Evolutionary conservation across 2,888 invertebrate genomes (phyloP).

Genomic region (Euplagia quadripunctaria): DNA sequence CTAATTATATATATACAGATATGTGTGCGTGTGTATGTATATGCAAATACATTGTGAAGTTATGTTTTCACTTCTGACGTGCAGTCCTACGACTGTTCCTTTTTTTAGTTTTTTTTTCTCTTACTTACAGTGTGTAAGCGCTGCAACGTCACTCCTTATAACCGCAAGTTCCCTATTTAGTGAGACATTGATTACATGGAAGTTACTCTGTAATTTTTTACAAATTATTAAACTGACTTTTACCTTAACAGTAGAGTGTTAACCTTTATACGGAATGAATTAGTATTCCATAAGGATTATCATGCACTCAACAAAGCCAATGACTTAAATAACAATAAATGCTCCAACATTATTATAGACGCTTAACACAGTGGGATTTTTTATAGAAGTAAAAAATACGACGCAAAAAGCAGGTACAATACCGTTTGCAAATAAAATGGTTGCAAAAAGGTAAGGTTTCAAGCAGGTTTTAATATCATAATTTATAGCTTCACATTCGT

Average conservation of each 20-base stretch:
- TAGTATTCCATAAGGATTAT: background rate
- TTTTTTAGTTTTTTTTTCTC: no score
- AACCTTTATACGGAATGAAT: background rate
- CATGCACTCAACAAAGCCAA: background rate
- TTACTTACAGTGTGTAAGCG: no score
- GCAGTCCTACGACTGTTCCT: no score
- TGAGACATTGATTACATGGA: no score
- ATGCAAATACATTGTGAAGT: no score
- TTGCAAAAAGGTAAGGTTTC: conserved; percentile 9
- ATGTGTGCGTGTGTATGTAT: no score
- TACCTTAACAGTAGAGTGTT: background rate
- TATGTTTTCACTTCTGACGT: no score
- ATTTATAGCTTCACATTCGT: conserved; percentile 35
- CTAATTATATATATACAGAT: no score
- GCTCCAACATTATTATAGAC: background rate
- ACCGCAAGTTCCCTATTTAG: no score
- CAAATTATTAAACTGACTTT: no score
- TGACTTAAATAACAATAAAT: background rate
- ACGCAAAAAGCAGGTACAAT: conserved; percentile 28
- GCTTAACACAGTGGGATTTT: background rate
- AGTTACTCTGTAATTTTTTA: no score
- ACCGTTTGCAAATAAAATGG: conserved; percentile 25
- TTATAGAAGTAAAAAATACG: background rate
- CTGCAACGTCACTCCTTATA: no score
- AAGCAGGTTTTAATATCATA: conserved; percentile 34